Evolutionary conservation across 1,140 invertebrate species (phyloP).

Genomic region (Acyrthosiphon pisum): DNA sequence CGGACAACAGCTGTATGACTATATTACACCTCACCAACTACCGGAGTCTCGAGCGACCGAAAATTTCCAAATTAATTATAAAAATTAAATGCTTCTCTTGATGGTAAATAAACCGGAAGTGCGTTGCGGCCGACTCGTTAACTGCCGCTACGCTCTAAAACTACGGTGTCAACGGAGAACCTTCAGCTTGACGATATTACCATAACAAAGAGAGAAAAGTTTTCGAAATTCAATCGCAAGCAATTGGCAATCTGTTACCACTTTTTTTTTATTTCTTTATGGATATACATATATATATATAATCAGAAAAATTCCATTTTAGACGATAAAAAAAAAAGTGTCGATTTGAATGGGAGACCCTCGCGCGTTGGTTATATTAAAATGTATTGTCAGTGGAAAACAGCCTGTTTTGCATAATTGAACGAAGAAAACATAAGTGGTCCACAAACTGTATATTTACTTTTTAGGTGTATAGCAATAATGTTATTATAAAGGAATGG

Average conservation of each 20-base stretch:
- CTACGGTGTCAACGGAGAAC: background rate
- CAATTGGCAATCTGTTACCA: constrained; percentile 56
- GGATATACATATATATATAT: background rate
- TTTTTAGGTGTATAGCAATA: constrained; percentile 17
- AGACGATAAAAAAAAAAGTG: constrained; percentile 28
- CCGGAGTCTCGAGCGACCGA: background rate
- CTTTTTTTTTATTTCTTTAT: constrained; percentile 9
- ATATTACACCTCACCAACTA: background rate
- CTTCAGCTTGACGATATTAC: constrained; percentile 40
- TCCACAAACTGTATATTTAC: constrained; percentile 62
- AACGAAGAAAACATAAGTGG: constrained; percentile 51
- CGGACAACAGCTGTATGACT: background rate
- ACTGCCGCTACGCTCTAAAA: background rate
- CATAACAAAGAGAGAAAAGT: constrained; percentile 43
- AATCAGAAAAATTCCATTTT: constrained; percentile 44
- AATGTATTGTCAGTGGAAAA: constrained; percentile 42
- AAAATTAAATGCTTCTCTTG: constrained; percentile 31
- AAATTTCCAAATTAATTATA: constrained; percentile 32
- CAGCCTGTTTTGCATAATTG: constrained; percentile 55
- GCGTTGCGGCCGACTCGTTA: constrained; percentile 27
- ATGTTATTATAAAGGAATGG: background rate
- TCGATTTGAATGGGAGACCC: constrained; percentile 40
- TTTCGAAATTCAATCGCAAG: constrained; percentile 46
- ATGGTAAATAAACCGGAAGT: background rate
- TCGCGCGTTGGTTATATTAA: constrained; percentile 41